Evolutionary conservation across 2,113 vertebrate species (phyloP).

Genomic region (Bubo scandiacus): DNA sequence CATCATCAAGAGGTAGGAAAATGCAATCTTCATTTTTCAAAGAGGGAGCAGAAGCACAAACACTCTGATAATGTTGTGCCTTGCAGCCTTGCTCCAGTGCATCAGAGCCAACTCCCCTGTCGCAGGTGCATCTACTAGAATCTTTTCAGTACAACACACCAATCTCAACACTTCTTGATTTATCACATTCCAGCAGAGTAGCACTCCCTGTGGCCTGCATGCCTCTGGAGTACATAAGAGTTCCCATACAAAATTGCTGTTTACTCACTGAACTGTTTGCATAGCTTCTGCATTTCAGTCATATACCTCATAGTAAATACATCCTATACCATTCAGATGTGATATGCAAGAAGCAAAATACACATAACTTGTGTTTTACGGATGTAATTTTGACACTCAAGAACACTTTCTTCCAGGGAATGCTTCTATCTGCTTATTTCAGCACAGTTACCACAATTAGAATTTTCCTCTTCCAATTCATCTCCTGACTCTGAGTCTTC

Average conservation of each 20-base stretch:
- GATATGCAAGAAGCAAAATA: not conserved
- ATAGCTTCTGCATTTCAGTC: not conserved
- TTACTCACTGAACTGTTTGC: not conserved
- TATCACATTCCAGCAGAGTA: not conserved
- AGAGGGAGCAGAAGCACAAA: not conserved
- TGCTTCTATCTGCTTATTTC: not conserved
- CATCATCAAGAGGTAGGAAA: not conserved
- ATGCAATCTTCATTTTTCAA: not conserved
- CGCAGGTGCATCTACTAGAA: not conserved
- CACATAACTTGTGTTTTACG: not conserved
- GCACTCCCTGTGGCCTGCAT: not conserved
- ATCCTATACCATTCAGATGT: not conserved
- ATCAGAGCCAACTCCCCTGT: not conserved
- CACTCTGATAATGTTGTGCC: not conserved
- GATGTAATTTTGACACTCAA: not conserved
- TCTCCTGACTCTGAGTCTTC: not conserved
- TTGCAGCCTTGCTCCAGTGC: too few relatives aligned
- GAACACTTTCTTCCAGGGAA: not conserved
- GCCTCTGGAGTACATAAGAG: not conserved
- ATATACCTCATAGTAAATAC: not conserved
- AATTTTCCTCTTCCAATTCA: not conserved
- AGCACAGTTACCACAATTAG: not conserved
- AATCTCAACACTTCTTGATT: not conserved
- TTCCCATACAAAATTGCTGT: not conserved
- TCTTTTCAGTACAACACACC: not conserved